These are phyloP conservation scores for Hephaestus fuliginosus DNA, from an alignment of 2,797 vertebrate genomes.

Conservation along the genomic window DNA sequence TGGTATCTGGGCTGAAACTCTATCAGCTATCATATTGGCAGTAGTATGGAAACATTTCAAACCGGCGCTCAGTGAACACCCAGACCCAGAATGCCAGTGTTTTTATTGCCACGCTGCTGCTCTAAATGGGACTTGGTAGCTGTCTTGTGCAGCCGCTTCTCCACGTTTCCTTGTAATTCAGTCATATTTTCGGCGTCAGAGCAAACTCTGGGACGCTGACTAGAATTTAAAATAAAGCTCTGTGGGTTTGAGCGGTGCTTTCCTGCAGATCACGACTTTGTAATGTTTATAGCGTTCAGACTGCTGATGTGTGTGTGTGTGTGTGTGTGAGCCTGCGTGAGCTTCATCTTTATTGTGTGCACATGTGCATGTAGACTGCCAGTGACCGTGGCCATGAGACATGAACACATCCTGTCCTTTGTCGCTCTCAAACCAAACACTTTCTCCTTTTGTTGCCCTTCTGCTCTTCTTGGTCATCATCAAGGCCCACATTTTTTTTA, in stretches of 20 bases:
- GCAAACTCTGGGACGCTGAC: background rate
- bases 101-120: background rate
- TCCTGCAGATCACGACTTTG: conserved; percentile 19
- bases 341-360: conserved; percentile 11
- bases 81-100: background rate
- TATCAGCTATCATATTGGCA: background rate
- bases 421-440: conserved; percentile 36
- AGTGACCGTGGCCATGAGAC: conserved; percentile 38
- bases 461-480: conserved; percentile 57
- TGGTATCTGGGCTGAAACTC: no score
- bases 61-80: background rate
- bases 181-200: background rate
- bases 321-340: no score
- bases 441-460: conserved; percentile 57
- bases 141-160: background rate
- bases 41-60: background rate
- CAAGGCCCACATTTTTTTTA: conserved; percentile 31
- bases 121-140: background rate
- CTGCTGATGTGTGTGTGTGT: conserved; percentile 1
- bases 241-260: conserved; percentile 31
- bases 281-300: conserved; percentile 8
- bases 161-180: conserved; percentile 10
- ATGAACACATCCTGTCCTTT: conserved; percentile 48
- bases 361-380: conserved; percentile 17
- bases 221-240: conserved; percentile 21